Evolutionary conservation across 2,888 invertebrate genomes (phyloP), one percentile per base, ranked within the genome.

Genomic region (Eupithecia subfuscata): DNA sequence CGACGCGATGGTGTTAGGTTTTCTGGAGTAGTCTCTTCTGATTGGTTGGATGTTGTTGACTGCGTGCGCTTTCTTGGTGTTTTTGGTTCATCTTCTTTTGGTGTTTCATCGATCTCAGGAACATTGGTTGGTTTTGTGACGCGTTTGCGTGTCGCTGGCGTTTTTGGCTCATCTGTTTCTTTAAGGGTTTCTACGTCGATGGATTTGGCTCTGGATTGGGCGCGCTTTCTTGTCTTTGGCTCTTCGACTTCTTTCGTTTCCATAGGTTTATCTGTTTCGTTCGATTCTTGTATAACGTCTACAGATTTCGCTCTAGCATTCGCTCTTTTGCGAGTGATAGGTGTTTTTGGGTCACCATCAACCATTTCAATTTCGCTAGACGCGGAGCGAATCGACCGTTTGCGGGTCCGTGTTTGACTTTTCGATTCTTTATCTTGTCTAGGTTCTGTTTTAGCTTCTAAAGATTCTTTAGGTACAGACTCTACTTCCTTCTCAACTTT

Each of bases 61-160:
- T 90, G 89, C 1, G 89, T 83, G 30, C 92, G 89, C 77, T 90
- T 92, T 71, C 92, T 85, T 11, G 93, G 91, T 2, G 90, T 91
- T 81, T 84, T 89, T 0, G 81, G 81, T 81, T 88, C 85, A 6
- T 80, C 83, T 3, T 79, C 82, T 60, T 76, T 73, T 56, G 37
- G 12, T 37, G 34, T 60, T 25, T 12, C 60, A 11, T 75, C 75
- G 0, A 76, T 34, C 76, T 83, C 81, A 37, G 79, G 45, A 48
- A 45, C 60, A 65, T 67, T 45, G 43, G 67, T 43, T 70, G 65
- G 6, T 64, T 76, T 73, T 34, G 30, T 56, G n/a, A 56, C 37
- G 18, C 91, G 89, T 78, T 90, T 92, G 65, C 92, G 86, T 8
- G 88, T 87, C 2, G 78, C 78, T 2, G 92, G 91, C 0, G 90